Conservation (phyloP, 2,888 invertebrate species). For the Phengaris alcon region DNA sequence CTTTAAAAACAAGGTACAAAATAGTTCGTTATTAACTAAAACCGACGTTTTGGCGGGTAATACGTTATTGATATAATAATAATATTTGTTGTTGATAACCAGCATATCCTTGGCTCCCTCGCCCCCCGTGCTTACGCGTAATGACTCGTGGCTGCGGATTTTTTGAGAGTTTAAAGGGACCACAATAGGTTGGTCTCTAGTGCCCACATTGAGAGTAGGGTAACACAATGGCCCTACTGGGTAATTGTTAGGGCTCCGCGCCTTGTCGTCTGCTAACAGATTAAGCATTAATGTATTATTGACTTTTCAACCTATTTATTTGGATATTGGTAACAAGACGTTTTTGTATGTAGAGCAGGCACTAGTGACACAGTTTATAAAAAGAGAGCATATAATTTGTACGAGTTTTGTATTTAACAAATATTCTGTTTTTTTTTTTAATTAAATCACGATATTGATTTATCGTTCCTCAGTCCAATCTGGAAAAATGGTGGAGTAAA, state of each 20-base stretch:
- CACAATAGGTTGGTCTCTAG: slow-evolving; percentile 53
- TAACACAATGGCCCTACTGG: slow-evolving; percentile 73
- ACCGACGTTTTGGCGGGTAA: slow-evolving; percentile 63
- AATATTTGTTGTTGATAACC: slow-evolving; percentile 72
- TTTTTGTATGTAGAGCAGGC: not conserved
- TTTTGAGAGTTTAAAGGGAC: slow-evolving; percentile 44
- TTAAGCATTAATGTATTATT: slow-evolving; percentile 36
- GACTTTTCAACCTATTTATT: slow-evolving; percentile 28
- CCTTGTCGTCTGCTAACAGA: slow-evolving; percentile 74
- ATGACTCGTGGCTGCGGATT: slow-evolving; percentile 40
- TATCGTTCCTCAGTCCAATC: not conserved
- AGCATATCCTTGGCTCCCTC: slow-evolving; percentile 51
- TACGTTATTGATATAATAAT: slow-evolving; percentile 79
- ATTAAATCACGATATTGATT: too few relatives aligned
- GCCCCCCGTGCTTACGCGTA: slow-evolving; percentile 40
- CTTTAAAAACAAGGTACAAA: slow-evolving; percentile 34
- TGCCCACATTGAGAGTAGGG: slow-evolving; percentile 74
- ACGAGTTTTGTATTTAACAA: too few relatives aligned
- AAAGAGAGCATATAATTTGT: too few relatives aligned
- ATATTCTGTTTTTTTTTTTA: too few relatives aligned
- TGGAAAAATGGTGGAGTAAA: too few relatives aligned
- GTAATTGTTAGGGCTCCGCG: slow-evolving; percentile 78
- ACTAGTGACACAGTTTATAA: too few relatives aligned
- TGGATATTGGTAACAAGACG: not conserved
- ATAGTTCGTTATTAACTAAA: slow-evolving; percentile 67